Percentiles rank a stretch among this genome's conserved stretches.
Evolutionary conservation across 2,113 vertebrate species (phyloP).

Genomic region (Larimichthys crocea): DNA sequence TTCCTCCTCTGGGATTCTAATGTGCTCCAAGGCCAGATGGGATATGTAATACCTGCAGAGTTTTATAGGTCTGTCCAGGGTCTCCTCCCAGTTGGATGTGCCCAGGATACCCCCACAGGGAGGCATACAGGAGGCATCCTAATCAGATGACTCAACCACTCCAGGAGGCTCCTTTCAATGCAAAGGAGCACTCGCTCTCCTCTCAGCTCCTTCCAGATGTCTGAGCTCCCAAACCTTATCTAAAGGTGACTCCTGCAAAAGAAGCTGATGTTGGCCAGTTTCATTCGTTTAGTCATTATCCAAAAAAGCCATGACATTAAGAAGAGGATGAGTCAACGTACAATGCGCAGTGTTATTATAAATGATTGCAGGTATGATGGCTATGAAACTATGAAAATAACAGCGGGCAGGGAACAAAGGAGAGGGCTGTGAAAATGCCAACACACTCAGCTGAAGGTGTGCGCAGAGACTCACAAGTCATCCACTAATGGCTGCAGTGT

Average conservation of each 20-base stretch:
- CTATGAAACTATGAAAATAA: background rate
- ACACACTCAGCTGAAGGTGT: conserved; percentile 36
- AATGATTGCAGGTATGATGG: background rate
- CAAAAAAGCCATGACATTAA: background rate
- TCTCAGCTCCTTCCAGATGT: background rate
- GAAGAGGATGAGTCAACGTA: background rate
- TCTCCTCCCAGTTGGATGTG: background rate
- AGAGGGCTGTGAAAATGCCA: background rate
- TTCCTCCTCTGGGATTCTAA: background rate
- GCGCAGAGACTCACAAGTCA: conserved; percentile 37
- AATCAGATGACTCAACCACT: conserved; percentile 7
- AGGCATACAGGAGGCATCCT: background rate
- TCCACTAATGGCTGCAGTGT: conserved; percentile 45
- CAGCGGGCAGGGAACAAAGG: background rate
- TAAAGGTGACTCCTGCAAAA: background rate
- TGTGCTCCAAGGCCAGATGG: conserved; percentile 1
- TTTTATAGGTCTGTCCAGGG: background rate
- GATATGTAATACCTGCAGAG: conserved; percentile 7
- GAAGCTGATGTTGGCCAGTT: conserved; percentile 2
- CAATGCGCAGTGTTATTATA: background rate
- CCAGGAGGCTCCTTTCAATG: background rate
- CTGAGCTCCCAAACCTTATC: background rate
- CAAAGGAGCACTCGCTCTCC: background rate
- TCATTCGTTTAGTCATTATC: conserved; percentile 8
- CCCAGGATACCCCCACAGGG: background rate